These are phyloP conservation scores for Carassius carassius DNA, from an alignment of 2,113 vertebrate species.

Conservation along the genomic window DNA sequence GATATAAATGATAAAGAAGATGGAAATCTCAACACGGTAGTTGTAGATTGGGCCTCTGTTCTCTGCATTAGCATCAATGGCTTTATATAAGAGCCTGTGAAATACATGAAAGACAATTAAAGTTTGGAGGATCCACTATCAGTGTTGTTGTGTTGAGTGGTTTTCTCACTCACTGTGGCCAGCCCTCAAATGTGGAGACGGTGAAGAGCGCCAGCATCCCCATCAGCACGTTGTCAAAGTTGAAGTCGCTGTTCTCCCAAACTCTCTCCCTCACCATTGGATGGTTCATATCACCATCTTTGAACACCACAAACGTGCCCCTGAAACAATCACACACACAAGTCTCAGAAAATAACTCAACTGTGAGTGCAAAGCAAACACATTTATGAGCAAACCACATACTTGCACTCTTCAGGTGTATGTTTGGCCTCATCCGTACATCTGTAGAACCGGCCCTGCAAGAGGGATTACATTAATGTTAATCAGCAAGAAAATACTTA, in stretches of 20 bases:
- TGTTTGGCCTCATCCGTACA: constrained; percentile 93
- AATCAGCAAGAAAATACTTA: not conserved
- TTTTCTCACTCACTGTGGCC: constrained; percentile 84
- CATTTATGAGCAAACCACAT: constrained; percentile 51
- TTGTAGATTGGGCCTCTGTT: constrained; percentile 93
- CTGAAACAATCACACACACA: constrained; percentile 56
- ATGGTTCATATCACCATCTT: constrained; percentile 88
- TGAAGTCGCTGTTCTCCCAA: constrained; percentile 94
- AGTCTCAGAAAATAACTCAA: not conserved
- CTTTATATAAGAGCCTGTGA: constrained; percentile 87
- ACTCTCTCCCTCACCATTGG: constrained; percentile 85
- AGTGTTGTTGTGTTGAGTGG: not conserved
- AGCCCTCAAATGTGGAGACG: constrained; percentile 94
- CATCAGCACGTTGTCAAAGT: constrained; percentile 92
- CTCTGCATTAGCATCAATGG: constrained; percentile 89
- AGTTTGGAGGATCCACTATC: not conserved
- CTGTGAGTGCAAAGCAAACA: not conserved
- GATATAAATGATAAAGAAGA: constrained; percentile 97
- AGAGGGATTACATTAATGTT: constrained; percentile 12
- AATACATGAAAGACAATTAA: not conserved
- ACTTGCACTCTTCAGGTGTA: constrained; percentile 92
- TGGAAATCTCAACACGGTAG: constrained; percentile 90
- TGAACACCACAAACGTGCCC: constrained; percentile 89
- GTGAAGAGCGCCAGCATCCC: constrained; percentile 97
- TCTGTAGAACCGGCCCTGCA: constrained; percentile 90